Conservation (phyloP, 2,113 vertebrate species). For the Rynchops niger region DNA sequence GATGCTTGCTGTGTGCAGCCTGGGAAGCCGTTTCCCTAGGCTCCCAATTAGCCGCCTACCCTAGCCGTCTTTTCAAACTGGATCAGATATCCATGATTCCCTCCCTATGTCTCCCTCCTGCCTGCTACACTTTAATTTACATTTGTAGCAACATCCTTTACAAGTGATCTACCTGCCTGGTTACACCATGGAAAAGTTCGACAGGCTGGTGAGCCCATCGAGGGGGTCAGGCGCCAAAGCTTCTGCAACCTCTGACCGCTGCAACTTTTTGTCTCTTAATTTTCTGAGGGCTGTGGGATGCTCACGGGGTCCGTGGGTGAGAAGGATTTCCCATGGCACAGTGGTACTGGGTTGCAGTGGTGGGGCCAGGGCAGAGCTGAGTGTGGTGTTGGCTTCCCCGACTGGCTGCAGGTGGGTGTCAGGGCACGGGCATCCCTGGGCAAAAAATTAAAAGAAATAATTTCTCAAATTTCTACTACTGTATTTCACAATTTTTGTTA, state of each 20-base stretch:
- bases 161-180: neutral
- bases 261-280: neutral
- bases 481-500: neutral
- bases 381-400: neutral
- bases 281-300: neutral
- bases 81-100: neutral
- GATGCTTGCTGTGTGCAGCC: neutral
- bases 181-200: neutral
- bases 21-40: neutral
- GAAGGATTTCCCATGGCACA: neutral
- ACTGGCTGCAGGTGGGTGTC: neutral
- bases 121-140: neutral
- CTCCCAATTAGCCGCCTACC: slow-evolving; percentile 15
- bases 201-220: neutral
- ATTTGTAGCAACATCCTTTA: neutral
- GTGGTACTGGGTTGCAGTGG: neutral
- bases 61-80: neutral
- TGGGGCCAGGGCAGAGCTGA: neutral
- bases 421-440: neutral
- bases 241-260: fast-evolving
- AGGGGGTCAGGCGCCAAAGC: neutral
- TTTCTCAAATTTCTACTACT: neutral
- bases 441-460: neutral
- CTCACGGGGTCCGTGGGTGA: fast-evolving
- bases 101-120: neutral